Conservation (phyloP, 2,797 vertebrate species). For the Liasis olivaceus region DNA sequence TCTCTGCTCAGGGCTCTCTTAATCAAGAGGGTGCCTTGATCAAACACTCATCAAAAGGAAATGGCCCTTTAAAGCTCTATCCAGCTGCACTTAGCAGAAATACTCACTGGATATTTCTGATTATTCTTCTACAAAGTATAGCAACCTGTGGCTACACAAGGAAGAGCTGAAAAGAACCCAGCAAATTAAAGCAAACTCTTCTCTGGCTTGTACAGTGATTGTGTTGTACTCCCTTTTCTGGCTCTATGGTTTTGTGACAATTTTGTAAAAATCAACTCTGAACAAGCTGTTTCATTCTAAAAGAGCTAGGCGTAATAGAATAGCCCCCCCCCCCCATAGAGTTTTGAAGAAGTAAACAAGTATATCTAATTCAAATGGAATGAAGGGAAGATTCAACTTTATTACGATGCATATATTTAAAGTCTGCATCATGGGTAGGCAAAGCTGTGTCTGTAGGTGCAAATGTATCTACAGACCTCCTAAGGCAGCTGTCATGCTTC, state of each 20-base stretch:
- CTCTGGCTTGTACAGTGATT: background rate
- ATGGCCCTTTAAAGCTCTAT: background rate
- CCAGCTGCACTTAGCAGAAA: background rate
- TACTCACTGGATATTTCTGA: background rate
- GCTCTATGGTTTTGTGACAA: background rate
- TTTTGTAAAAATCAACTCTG: background rate
- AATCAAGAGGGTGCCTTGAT: background rate
- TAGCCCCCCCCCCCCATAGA: too few species aligned
- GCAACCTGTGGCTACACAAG: background rate
- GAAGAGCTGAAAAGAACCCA: background rate
- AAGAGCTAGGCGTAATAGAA: background rate
- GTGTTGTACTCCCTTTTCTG: background rate
- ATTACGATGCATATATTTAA: background rate
- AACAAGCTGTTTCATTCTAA: background rate
- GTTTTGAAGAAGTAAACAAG: background rate
- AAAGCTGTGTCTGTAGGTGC: background rate
- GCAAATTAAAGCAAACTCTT: background rate
- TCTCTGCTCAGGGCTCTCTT: background rate
- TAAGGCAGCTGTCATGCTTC: background rate
- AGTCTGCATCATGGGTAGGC: background rate
- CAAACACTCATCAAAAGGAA: background rate
- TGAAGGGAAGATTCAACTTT: background rate
- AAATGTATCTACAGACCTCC: background rate
- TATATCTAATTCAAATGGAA: background rate
- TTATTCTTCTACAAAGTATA: background rate